phyloP scores from a whole-genome alignment of 2,113 vertebrate genomes.

The Anolis sagrei region DNA sequence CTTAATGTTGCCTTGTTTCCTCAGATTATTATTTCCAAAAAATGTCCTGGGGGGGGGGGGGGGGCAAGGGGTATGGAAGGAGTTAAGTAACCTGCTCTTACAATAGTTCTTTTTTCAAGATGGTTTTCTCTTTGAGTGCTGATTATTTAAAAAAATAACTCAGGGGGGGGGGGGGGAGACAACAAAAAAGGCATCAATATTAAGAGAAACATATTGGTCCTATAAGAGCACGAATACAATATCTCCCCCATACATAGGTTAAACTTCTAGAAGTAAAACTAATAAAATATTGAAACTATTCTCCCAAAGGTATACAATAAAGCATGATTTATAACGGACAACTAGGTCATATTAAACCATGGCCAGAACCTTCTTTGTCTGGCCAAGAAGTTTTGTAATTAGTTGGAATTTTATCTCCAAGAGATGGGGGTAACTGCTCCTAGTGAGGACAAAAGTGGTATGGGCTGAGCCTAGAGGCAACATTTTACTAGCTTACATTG shows the following conservation, averaged over 20 bases:
- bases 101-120: not conserved
- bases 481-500: not conserved
- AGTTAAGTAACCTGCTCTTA: not conserved
- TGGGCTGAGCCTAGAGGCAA: not conserved
- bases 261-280: not conserved
- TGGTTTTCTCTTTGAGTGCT: not conserved
- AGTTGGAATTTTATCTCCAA: not conserved
- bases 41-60: not conserved
- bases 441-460: not conserved
- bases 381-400: not conserved
- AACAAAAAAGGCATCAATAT: not conserved
- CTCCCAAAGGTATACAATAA: not conserved
- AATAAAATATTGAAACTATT: not conserved
- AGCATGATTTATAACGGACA: not conserved
- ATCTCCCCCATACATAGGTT: not conserved
- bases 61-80: not conserved
- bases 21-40: not conserved
- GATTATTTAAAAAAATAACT: not conserved
- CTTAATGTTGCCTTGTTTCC: not conserved
- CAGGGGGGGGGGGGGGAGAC: no score
- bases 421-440: not conserved
- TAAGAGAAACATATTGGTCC: not conserved
- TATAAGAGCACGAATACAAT: not conserved
- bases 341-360: not conserved
- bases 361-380: not conserved